Evolutionary conservation across 1,140 invertebrate species (phyloP), one percentile per base, ranked within the genome.

Genomic region (Drosophila orosa): DNA sequence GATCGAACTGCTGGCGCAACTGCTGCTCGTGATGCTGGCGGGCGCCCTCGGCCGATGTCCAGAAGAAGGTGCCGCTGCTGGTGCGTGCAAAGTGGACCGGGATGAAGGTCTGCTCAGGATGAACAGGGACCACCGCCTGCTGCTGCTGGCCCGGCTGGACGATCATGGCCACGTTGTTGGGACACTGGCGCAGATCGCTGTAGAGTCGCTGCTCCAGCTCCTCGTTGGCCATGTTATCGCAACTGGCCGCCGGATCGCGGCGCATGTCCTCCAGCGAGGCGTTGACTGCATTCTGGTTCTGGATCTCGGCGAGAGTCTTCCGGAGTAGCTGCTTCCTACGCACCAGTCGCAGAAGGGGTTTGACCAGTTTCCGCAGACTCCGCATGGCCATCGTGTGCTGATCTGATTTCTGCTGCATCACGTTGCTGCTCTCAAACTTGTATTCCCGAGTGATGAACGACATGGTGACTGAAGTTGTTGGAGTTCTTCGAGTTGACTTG

Each of bases 41-140:
- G 37, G 79, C 78, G 9, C 90, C 82, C 13, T 91, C 87, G 58
- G 92, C 92, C 1, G 94, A 93, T 22, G 94, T 95, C 94, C 95
- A 95, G 92, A 95, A 95, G 92, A 95, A 95, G 35, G 95, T 95
- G 33, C 95, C 95, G 42, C 94, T 94, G 75, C 94, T 94, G n/a
- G 95, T 95, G 80, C 94, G 93, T 3, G 94, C 94, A 80, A 95
- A 95, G 67, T 92, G 92, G 9, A 95, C 93, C 25, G 94, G 94
- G 39, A 94, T 93, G 92, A 93, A 95, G 78, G 94, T 93, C 76
- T 94, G 93, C 66, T 94, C 93, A n/a, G 93, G 92, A 54, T 92
- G 86, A 12, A 95, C 93, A 6, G 94, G 93, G 37, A 94, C 90
- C 39, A 95, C 50, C 0, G 50, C 50, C 13, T 90, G 83, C 75